Evolutionary conservation across 1,140 invertebrate species (phyloP).

Genomic region (Acromyrmex echinatior): DNA sequence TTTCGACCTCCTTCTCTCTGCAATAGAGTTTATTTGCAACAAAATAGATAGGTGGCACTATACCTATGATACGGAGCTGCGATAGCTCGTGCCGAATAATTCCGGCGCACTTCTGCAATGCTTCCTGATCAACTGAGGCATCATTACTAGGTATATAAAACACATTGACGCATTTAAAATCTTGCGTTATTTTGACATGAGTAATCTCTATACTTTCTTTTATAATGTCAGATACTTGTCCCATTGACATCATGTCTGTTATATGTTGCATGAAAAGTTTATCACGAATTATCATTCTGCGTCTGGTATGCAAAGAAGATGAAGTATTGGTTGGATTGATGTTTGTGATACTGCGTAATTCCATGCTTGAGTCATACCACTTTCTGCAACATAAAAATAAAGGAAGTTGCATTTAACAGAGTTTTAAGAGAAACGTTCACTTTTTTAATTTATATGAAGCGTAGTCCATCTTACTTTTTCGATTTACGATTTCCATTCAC

Average conservation of each 20-base stretch:
- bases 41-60: constrained; percentile 91
- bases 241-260: constrained; percentile 91
- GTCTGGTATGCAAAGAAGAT: constrained; percentile 59
- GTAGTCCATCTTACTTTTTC: constrained; percentile 12
- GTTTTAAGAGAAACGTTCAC: background rate
- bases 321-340: constrained; percentile 12
- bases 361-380: constrained; percentile 57
- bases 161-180: constrained; percentile 90
- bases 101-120: constrained; percentile 87
- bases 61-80: constrained; percentile 90
- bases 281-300: constrained; percentile 89
- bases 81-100: constrained; percentile 90
- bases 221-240: constrained; percentile 88
- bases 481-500: constrained; percentile 47
- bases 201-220: constrained; percentile 90
- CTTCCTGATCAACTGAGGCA: constrained; percentile 82
- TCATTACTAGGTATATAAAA: constrained; percentile 89
- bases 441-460: background rate
- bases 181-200: constrained; percentile 88
- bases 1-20: constrained; percentile 87
- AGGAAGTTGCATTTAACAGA: constrained; percentile 15
- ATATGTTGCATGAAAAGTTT: constrained; percentile 93
- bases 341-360: background rate
- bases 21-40: constrained; percentile 89
- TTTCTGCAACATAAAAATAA: constrained; percentile 60